These are phyloP conservation scores for Papilio elwesi DNA, from an alignment of 2,888 invertebrate species.

Conservation along the genomic window DNA sequence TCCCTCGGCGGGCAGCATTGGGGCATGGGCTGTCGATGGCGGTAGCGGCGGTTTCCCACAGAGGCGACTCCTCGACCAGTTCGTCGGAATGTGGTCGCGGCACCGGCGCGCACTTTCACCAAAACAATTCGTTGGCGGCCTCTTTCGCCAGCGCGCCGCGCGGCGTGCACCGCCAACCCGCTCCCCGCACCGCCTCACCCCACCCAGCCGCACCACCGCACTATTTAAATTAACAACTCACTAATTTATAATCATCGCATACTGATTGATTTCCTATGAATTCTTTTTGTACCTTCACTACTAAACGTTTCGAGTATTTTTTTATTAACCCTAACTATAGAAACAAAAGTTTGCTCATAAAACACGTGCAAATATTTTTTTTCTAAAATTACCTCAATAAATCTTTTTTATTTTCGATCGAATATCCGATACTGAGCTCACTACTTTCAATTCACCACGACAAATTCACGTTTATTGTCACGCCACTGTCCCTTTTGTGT, in stretches of 20 bases:
- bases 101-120: slow-evolving; percentile 84
- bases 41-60: slow-evolving; percentile 83
- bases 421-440: too few relatives aligned
- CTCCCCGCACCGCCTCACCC: slow-evolving; percentile 64
- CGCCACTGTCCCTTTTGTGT: too few relatives aligned
- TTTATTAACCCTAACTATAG: too few relatives aligned
- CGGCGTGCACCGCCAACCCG: slow-evolving; percentile 64
- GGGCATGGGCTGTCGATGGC: slow-evolving; percentile 69
- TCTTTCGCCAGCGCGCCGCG: slow-evolving; percentile 81
- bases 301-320: too few relatives aligned
- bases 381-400: too few relatives aligned
- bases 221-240: slow-evolving; percentile 79
- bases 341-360: too few relatives aligned
- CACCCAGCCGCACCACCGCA: slow-evolving; percentile 47
- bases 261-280: background rate
- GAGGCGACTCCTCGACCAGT: slow-evolving; percentile 82
- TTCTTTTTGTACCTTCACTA: background rate
- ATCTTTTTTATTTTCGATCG: too few relatives aligned
- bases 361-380: too few relatives aligned
- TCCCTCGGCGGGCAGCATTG: slow-evolving; percentile 55
- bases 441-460: too few relatives aligned
- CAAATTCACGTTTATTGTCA: too few relatives aligned
- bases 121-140: slow-evolving; percentile 84
- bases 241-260: slow-evolving; percentile 51
- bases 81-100: slow-evolving; percentile 83